A percentile compares a stretch with the other conserved stretches of the same genome.
Evolutionary conservation across 2,888 invertebrate species (phyloP).

Genomic region (Melieria picta): DNA sequence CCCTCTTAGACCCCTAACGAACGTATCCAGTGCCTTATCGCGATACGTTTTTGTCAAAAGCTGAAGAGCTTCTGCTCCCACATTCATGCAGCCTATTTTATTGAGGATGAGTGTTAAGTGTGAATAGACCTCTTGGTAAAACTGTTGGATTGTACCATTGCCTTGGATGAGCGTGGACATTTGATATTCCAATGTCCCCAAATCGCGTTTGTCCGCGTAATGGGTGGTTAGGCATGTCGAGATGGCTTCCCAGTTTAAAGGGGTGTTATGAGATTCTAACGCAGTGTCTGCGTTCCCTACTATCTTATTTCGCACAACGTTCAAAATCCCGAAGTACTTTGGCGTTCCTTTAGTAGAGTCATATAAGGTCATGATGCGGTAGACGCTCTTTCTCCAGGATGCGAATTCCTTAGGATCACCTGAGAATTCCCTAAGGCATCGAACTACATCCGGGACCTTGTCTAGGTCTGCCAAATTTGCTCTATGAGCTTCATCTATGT

Average conservation of each 20-base stretch:
- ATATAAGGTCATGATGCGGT: slow-evolving; percentile 28
- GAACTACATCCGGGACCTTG: too few species aligned
- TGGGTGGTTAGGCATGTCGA: slow-evolving; percentile 27
- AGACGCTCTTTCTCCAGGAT: slow-evolving; percentile 32
- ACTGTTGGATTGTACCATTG: slow-evolving; percentile 37
- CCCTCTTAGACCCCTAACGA: slow-evolving; percentile 43
- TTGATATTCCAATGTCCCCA: slow-evolving; percentile 31
- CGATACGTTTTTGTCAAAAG: slow-evolving; percentile 39
- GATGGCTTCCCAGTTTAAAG: slow-evolving; percentile 28
- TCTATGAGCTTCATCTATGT: slow-evolving; percentile 24
- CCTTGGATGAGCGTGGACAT: slow-evolving; percentile 37
- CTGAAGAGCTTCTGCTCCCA: slow-evolving; percentile 36
- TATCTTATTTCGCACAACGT: slow-evolving; percentile 25
- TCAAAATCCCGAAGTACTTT: slow-evolving; percentile 33
- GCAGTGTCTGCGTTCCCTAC: slow-evolving; percentile 31
- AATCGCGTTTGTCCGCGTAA: slow-evolving; percentile 31
- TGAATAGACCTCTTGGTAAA: slow-evolving; percentile 42
- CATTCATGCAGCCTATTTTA: slow-evolving; percentile 43
- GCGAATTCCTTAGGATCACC: slow-evolving; percentile 22
- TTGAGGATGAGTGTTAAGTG: slow-evolving; percentile 45
- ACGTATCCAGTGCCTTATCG: slow-evolving; percentile 45
- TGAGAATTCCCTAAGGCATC: too few species aligned
- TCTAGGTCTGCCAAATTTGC: neutral
- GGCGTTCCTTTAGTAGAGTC: slow-evolving; percentile 26
- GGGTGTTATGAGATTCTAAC: slow-evolving; percentile 32